Evolutionary conservation across 2,113 vertebrate genomes (phyloP).

Genomic region (Oncorhynchus keta): DNA sequence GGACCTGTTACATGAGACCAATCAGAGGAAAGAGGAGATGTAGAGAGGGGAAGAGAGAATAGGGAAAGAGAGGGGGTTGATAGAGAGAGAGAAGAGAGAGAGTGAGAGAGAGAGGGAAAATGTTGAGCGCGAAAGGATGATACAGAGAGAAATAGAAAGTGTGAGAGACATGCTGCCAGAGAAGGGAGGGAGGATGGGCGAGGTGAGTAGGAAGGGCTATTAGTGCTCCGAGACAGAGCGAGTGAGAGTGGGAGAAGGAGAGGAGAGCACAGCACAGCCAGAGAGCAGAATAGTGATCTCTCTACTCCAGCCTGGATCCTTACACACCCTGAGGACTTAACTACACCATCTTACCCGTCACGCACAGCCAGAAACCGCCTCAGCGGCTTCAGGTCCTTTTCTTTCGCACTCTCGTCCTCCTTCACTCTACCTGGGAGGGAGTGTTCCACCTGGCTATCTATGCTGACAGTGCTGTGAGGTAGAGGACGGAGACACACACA

Average conservation of each 20-base stretch:
- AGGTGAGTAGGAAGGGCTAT: slow-evolving; percentile 48
- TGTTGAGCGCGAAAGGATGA: too few species aligned
- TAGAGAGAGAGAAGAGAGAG: not conserved
- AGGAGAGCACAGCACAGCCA: not conserved
- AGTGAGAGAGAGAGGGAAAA: not conserved
- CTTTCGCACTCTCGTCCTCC: too few species aligned
- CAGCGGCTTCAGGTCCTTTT: too few species aligned
- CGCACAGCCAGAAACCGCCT: not conserved
- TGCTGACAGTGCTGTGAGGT: too few species aligned
- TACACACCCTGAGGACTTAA: not conserved
- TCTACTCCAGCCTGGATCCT: not conserved
- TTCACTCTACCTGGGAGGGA: too few species aligned
- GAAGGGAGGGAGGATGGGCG: slow-evolving; percentile 17
- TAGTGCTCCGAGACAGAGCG: slow-evolving; percentile 37
- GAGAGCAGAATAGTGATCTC: not conserved
- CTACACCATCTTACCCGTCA: not conserved
- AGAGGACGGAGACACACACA: too few species aligned
- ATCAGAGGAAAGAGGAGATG: not conserved
- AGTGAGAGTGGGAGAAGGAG: slow-evolving; percentile 8
- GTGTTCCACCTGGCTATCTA: too few species aligned
- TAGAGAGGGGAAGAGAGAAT: not conserved
- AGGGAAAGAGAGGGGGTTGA: not conserved
- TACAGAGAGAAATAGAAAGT: too few species aligned
- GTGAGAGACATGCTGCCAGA: not conserved
- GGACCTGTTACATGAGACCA: not conserved